Evolutionary conservation across 2,797 vertebrate genomes (phyloP), one percentile per base, ranked within the genome.

Genomic region (Chiroxiphia lanceolata): DNA sequence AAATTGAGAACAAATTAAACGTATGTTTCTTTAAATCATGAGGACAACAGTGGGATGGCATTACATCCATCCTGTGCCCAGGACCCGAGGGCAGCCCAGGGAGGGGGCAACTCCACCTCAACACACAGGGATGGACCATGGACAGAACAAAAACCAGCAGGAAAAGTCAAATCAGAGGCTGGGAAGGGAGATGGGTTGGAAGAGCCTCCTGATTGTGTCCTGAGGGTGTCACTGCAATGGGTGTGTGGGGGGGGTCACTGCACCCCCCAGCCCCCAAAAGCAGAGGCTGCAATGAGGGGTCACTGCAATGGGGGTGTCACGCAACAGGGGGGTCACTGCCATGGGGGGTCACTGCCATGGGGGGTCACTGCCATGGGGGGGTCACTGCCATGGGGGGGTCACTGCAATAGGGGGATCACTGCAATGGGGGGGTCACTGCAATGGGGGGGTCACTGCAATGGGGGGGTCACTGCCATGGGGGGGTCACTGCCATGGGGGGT

Each of bases 1-100:
- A 93, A 94, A 90, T 13, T 13, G 65, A 93, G 85, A 84, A 56
- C 67, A 70, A 88, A 92, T 88, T 82, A 57, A 77, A n/a, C n/a
- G n/a, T n/a, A 79, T 70, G 31, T 5, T 86, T 91, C 76, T 77
- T 80, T 84, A 86, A 95, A 89, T 79, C 53, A 74, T 20, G 20
- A 50, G 10, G 76, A 76, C 68, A 25, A 20, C 60, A 84, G 74
- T 0, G 1, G 61, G 63, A 74, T 1, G 22, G 14, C 36, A 48
- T 31, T 31, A 14, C 69, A 93, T 87, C 72, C 60, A 76, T 63
- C 61, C 50, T 9, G 11, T 0, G 8, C n/a, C 65, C 69, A 50
- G 23, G 20, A 63, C 23, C 20, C 23, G 2, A 0, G 2, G 44
- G 81, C 29, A n/a, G 34, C 27, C 3, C 18, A 9, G 68, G 67